These are phyloP conservation scores for Syngnathoides biaculeatus DNA, from an alignment of 2,113 vertebrate species.

Conservation along the genomic window DNA sequence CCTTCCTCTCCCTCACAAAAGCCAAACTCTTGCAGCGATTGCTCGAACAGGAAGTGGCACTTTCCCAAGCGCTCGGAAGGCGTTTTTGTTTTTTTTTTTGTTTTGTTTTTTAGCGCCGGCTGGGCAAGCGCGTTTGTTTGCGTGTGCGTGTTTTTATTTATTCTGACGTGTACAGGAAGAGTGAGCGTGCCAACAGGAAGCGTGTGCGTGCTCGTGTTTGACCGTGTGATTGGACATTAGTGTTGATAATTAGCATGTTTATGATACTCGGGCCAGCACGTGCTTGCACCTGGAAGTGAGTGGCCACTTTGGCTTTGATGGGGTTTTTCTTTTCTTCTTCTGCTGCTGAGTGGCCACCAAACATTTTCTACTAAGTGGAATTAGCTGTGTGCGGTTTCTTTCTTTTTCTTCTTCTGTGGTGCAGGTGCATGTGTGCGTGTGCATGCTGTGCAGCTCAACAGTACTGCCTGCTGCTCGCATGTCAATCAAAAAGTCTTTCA, in stretches of 20 bases:
- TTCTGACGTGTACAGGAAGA: not conserved
- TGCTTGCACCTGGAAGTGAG: not conserved
- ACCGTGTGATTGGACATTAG: not conserved
- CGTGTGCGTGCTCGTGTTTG: not conserved
- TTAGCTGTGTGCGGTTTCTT: not conserved
- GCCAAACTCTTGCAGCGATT: not conserved
- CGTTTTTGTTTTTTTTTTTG: not conserved
- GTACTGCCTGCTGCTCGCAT: conserved; percentile 10
- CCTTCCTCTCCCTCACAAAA: conserved; percentile 40
- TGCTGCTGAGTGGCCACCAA: not conserved
- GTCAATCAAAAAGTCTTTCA: conserved; percentile 3
- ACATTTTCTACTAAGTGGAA: not conserved
- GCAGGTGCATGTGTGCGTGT: not conserved
- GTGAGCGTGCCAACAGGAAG: conserved; percentile 5
- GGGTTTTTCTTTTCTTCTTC: not conserved
- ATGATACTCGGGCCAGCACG: not conserved
- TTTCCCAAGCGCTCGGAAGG: not conserved
- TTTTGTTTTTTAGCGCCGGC: not conserved
- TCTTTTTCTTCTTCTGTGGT: conserved; percentile 1
- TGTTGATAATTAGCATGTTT: not conserved
- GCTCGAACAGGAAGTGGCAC: not conserved
- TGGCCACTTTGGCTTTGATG: not conserved
- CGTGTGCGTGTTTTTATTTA: conserved; percentile 8
- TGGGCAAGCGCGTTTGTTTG: not conserved
- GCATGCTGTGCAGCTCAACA: conserved; percentile 1